Percentiles rank a stretch among this genome's conserved stretches.
phyloP scores from a whole-genome alignment of 1,140 invertebrate genomes.

The Helicorthomorpha holstii region DNA sequence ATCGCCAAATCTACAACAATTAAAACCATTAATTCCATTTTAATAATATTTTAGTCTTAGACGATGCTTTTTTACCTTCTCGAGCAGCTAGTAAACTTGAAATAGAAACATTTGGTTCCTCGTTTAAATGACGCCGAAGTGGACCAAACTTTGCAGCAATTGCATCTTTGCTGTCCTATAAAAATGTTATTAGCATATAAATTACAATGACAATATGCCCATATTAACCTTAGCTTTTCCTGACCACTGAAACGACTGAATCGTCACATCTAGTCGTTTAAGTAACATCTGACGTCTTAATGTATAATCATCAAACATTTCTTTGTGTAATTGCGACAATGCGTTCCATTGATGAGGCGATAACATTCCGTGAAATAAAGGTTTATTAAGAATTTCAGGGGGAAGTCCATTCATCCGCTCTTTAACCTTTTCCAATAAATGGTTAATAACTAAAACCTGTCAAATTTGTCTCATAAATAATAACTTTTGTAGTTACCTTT shows the following conservation, averaged over 20 bases:
- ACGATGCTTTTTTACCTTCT: slow-evolving; percentile 24
- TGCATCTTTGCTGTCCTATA: slow-evolving; percentile 1
- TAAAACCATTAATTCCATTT: neutral
- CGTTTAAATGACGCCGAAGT: slow-evolving; percentile 41
- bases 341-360: slow-evolving; percentile 65
- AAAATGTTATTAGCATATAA: neutral
- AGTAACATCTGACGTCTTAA: slow-evolving; percentile 70
- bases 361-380: slow-evolving; percentile 53
- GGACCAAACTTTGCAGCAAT: slow-evolving; percentile 33
- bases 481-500: slow-evolving; percentile 29
- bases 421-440: slow-evolving; percentile 32
- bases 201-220: slow-evolving; percentile 2
- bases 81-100: slow-evolving; percentile 62
- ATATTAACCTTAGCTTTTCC: slow-evolving; percentile 20
- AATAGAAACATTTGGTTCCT: slow-evolving; percentile 43
- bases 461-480: neutral
- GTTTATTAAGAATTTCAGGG: slow-evolving; percentile 45
- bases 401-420: slow-evolving; percentile 45
- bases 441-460: slow-evolving; percentile 4
- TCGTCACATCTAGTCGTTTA: slow-evolving; percentile 78
- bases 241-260: slow-evolving; percentile 57
- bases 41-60: neutral
- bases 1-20: slow-evolving; percentile 43
- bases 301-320: slow-evolving; percentile 62
- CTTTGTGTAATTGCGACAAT: slow-evolving; percentile 44